Conservation (phyloP, 2,888 invertebrate species). For the Pristionchus fissidentatus region DNA sequence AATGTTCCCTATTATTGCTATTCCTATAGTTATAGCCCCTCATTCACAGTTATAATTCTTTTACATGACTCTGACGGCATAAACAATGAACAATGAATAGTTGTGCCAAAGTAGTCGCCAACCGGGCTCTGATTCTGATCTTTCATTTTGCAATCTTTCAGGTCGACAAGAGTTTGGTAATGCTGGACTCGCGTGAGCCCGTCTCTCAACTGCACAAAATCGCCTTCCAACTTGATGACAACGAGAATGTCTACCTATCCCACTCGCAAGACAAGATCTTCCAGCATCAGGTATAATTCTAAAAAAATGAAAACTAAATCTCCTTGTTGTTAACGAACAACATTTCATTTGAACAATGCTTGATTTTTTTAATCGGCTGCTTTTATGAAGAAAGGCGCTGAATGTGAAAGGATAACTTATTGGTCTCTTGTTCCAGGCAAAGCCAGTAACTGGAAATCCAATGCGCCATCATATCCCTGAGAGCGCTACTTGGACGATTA, state of each 20-base stretch:
- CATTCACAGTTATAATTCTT: too few relatives aligned
- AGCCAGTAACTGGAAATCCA: conserved; percentile 90
- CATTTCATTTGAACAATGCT: conserved; percentile 92
- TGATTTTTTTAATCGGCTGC: neutral
- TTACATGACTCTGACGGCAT: too few relatives aligned
- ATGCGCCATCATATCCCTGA: conserved; percentile 99
- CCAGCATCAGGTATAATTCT: neutral
- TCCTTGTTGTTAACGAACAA: conserved; percentile 99
- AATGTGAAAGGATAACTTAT: neutral
- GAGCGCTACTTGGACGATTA: conserved; percentile 99
- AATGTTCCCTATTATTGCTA: too few relatives aligned
- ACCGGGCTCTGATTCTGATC: too few relatives aligned
- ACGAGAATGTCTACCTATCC: conserved; percentile 81
- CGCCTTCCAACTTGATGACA: conserved; percentile 97
- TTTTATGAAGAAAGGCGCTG: neutral
- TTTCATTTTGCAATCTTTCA: too few relatives aligned
- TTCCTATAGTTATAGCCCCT: too few relatives aligned
- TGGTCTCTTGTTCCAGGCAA: conserved; percentile 80
- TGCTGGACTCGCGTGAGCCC: too few relatives aligned
- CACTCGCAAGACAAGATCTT: neutral
- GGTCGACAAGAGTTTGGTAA: too few relatives aligned
- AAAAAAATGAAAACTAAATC: conserved; percentile 93
- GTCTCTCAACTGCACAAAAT: conserved; percentile 99
- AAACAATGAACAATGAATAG: too few relatives aligned
- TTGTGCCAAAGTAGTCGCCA: too few relatives aligned